Conservation (phyloP, 2,113 vertebrate species). For the Gavia stellata region DNA sequence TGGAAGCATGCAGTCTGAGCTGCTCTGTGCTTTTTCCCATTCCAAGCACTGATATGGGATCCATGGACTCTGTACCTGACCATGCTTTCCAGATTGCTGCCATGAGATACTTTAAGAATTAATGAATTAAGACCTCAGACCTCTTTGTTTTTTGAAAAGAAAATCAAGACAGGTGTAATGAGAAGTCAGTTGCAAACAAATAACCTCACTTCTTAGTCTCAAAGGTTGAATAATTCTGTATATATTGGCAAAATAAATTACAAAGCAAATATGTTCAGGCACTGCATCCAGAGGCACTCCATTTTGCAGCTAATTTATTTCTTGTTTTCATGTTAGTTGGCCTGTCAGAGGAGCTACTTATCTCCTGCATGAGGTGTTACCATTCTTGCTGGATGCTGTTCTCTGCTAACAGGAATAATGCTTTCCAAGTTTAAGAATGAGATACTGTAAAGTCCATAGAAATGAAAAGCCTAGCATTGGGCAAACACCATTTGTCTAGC, state of each 20-base stretch:
- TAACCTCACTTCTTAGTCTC: background rate
- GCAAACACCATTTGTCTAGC: background rate
- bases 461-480: background rate
- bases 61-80: background rate
- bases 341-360: background rate
- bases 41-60: background rate
- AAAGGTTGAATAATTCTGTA: background rate
- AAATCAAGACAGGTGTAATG: background rate
- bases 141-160: background rate
- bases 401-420: background rate
- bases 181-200: background rate
- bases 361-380: background rate
- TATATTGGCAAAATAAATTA: conserved; percentile 1
- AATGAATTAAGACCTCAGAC: background rate
- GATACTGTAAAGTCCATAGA: background rate
- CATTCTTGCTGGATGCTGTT: background rate
- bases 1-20: background rate
- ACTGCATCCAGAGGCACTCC: background rate
- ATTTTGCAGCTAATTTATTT: conserved; percentile 8
- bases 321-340: background rate
- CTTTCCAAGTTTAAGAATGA: background rate
- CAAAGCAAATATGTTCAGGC: background rate
- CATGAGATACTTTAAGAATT: background rate
- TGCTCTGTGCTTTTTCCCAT: background rate
- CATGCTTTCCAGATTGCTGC: background rate